Evolutionary conservation across 2,888 invertebrate genomes (phyloP), one percentile per base, ranked within the genome.

Genomic region (Nymphalis polychloros): DNA sequence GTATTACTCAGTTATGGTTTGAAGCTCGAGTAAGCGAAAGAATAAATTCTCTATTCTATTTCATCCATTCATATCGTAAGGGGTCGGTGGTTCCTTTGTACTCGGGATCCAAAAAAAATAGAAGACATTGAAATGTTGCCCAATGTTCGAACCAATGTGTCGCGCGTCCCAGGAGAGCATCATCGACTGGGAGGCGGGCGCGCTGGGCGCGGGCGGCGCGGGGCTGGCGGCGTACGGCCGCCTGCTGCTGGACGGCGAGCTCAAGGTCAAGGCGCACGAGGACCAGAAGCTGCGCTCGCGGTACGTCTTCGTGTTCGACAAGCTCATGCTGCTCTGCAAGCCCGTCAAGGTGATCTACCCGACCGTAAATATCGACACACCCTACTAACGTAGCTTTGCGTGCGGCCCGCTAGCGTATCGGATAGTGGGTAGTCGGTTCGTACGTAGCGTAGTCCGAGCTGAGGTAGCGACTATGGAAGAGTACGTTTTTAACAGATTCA

Each of bases 271-370:
- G 86, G 96, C 96, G 63, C 97, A 98, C 84, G 96, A 96, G 81
- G 97, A 97, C 88, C 98, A 97, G 86, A 97, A 97, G 86, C 93
- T 96, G 17, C 95, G 96, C 82, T 94, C 95, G 61, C 94, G 99
- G 84, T 98, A 98, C 87, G 97, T 98, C 41, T 99, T 99, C 92
- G 96, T 99, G 68, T 99, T 99, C 88, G 99, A 99, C 89, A 98
- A 98, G 93, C 97, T 98, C 72, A 96, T 99, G 93, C 94, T 99
- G 81, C 95, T 98, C 85, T 98, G 98, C 89, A 98, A 98, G 89
- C 94, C 96, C 16, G 93, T 95, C 50, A 95, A 96, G 93, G 96
- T 96, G 83, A 89, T 72, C 64, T 70, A 72, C 72, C 67, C 70
- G 63, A 72, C 72, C 63, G 72, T 72, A 72, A 70, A 70, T 72